These are phyloP conservation scores for Homarus americanus DNA, from an alignment of 1,140 invertebrate species.

Conservation along the genomic window DNA sequence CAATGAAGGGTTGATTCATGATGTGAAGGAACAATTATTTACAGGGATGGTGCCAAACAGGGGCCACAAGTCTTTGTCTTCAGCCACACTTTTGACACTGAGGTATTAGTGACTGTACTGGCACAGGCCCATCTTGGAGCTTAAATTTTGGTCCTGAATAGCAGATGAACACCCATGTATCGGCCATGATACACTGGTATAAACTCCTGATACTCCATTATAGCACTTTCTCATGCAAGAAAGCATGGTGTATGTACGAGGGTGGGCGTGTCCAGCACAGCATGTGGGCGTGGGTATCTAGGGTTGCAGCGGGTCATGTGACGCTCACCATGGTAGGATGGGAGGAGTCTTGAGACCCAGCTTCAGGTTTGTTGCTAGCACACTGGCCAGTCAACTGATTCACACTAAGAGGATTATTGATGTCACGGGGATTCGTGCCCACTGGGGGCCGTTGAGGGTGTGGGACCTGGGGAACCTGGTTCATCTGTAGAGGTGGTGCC, in stretches of 20 bases:
- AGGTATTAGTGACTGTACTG: conserved; percentile 70
- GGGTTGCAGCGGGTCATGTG: conserved; percentile 73
- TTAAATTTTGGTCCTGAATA: conserved; percentile 57
- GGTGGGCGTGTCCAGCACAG: conserved; percentile 67
- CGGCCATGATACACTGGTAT: conserved; percentile 36
- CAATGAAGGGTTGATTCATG: conserved; percentile 72
- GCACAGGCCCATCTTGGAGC: conserved; percentile 58
- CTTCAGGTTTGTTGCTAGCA: conserved; percentile 71
- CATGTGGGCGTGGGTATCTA: conserved; percentile 63
- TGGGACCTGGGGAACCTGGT: conserved; percentile 75
- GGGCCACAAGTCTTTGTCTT: conserved; percentile 69
- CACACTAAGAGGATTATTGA: conserved; percentile 93
- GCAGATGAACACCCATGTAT: conserved; percentile 39
- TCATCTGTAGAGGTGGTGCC: conserved; percentile 75
- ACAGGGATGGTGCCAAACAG: conserved; percentile 70
- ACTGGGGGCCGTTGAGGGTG: conserved; percentile 86
- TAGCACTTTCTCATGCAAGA: conserved; percentile 55
- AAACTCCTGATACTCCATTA: conserved; percentile 51
- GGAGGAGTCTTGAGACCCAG: conserved; percentile 72
- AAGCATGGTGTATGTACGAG: conserved; percentile 50
- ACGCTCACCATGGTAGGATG: conserved; percentile 76
- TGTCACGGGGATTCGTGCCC: conserved; percentile 92
- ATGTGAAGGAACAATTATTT: conserved; percentile 71
- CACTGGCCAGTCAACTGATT: conserved; percentile 79
- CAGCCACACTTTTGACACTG: conserved; percentile 68